These are phyloP conservation scores for Lutjanus erythropterus DNA, from an alignment of 2,113 vertebrate genomes.

Conservation along the genomic window DNA sequence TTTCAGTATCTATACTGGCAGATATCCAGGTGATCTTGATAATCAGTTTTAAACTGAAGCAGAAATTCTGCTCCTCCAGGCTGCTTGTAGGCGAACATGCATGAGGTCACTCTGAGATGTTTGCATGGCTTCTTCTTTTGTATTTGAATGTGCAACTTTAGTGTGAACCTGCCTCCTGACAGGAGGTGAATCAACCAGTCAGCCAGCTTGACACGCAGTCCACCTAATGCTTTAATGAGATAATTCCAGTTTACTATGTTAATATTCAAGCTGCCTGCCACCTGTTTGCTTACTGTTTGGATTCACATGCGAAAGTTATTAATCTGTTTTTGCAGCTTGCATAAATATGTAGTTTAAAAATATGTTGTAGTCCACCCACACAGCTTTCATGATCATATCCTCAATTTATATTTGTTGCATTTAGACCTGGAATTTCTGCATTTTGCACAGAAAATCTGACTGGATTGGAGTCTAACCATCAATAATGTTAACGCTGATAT, in stretches of 20 bases:
- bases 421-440: not conserved
- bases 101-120: too few species aligned
- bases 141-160: not conserved
- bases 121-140: too few species aligned
- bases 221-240: not conserved
- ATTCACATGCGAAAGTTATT: not conserved
- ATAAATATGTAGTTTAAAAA: not conserved
- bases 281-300: not conserved
- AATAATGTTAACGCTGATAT: not conserved
- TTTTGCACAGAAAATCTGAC: not conserved
- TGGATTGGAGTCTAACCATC: not conserved
- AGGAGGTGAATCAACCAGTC: not conserved
- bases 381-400: not conserved
- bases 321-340: not conserved
- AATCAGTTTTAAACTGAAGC: not conserved
- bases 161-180: not conserved
- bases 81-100: too few species aligned
- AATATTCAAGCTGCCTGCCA: too few species aligned
- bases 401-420: not conserved
- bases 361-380: not conserved
- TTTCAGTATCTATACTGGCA: too few species aligned
- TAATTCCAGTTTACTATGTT: not conserved
- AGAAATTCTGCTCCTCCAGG: not conserved
- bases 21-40: too few species aligned
- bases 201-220: not conserved